Evolutionary conservation across 2,888 invertebrate species (phyloP).

Genomic region (Polietes domitor): DNA sequence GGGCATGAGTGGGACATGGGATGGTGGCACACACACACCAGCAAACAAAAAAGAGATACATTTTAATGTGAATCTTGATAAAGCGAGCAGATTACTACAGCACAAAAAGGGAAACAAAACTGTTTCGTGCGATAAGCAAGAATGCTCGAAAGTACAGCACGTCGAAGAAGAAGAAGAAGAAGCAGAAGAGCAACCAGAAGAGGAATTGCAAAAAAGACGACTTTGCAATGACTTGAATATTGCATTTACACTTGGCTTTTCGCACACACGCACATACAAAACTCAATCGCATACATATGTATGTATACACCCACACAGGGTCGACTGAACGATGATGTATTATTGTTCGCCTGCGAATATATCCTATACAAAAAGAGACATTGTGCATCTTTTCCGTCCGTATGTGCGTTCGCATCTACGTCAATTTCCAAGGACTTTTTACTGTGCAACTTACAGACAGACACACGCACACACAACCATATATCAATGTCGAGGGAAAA

Average conservation of each 20-base stretch:
- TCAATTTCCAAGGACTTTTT: constrained; percentile 44
- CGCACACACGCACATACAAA: constrained; percentile 61
- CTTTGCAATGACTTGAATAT: constrained; percentile 78
- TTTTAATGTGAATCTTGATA: constrained; percentile 80
- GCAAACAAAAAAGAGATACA: constrained; percentile 76
- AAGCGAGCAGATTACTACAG: constrained; percentile 74
- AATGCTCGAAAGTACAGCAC: constrained; percentile 63
- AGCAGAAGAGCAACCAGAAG: constrained; percentile 42
- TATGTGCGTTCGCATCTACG: constrained; percentile 24
- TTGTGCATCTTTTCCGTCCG: constrained; percentile 39
- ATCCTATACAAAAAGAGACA: background rate
- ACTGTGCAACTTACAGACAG: background rate
- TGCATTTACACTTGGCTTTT: constrained; percentile 72
- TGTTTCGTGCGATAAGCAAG: constrained; percentile 67
- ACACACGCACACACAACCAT: constrained; percentile 25
- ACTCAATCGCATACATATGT: constrained; percentile 45
- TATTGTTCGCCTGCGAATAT: constrained; percentile 37
- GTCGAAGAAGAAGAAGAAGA: constrained; percentile 68
- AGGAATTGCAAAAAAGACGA: constrained; percentile 63
- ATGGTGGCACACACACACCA: constrained; percentile 30
- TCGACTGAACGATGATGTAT: constrained; percentile 43
- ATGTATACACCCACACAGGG: constrained; percentile 44
- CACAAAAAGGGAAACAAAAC: constrained; percentile 76
- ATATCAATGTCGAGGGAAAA: constrained; percentile 46
- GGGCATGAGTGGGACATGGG: constrained; percentile 27